These are phyloP conservation scores for Echinarachnius parma DNA, from an alignment of 53 echinoderm and acorn worm species.

Conservation along the genomic window DNA sequence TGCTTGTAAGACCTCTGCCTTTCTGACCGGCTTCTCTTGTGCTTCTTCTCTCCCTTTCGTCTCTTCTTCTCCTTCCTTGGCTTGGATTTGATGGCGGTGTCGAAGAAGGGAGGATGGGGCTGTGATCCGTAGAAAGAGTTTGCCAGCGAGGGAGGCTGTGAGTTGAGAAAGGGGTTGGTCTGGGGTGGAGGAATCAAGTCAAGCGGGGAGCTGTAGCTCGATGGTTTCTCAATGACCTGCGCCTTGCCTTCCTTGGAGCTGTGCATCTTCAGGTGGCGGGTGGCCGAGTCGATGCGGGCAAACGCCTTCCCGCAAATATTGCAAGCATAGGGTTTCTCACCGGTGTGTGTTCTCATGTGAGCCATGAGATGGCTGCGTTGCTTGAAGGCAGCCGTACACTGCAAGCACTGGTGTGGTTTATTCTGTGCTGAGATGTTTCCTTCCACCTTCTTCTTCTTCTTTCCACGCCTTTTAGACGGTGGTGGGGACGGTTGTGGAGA, in stretches of 20 bases:
- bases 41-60: neutral
- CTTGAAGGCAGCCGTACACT: slow-evolving; percentile 28
- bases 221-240: too few species aligned
- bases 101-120: too few species aligned
- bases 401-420: slow-evolving; percentile 36
- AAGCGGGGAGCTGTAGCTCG: too few species aligned
- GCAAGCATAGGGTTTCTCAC: slow-evolving; percentile 29
- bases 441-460: slow-evolving; percentile 1
- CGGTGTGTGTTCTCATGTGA: slow-evolving; percentile 27
- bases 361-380: slow-evolving; percentile 32
- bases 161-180: too few species aligned
- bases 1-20: neutral
- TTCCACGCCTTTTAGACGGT: neutral
- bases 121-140: too few species aligned
- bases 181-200: too few species aligned
- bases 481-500: neutral
- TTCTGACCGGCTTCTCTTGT: neutral
- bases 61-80: too few species aligned
- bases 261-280: slow-evolving; percentile 36
- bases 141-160: too few species aligned
- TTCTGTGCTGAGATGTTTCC: neutral
- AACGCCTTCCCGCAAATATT: slow-evolving; percentile 32
- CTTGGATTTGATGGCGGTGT: too few species aligned
- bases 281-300: slow-evolving; percentile 31
- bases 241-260: too few species aligned